Evolutionary conservation across 1,140 invertebrate species (phyloP), one percentile per base, ranked within the genome.

Genomic region (Halesus radiatus): DNA sequence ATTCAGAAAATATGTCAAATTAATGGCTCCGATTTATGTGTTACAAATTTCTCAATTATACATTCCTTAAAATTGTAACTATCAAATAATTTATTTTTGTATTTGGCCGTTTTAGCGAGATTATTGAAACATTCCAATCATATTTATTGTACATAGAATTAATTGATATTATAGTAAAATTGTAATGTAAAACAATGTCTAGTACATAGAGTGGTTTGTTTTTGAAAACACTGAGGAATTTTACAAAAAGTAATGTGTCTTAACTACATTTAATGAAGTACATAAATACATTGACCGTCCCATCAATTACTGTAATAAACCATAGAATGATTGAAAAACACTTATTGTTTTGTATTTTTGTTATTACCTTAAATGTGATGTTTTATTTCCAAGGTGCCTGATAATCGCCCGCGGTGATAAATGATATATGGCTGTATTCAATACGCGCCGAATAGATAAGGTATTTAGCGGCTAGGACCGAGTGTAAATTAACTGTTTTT

Each of bases 331-430:
- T 54, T 23, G 18, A 79, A n/a, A 20, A 22, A 29, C 29, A 29
- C 76, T 16, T 50, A 79, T 32, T 60, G 23, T 58, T 77, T 50
- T 52, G n/a, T 54, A 29, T 70, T 78, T 78, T 64, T 66, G 45
- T 64, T 64, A 56, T 70, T 68, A 58, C 53, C 29, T 79, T 58
- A 70, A 62, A 23, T 80, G 73, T 76, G 73, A 76, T 79, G 18
- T 60, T 80, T 54, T 72, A 62, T 81, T 81, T 73, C 82, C 80
- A 79, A 81, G 82, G 82, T 83, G 82, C 80, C 82, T 83, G 81
- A 83, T 83, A 81, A 79, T 77, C 77, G 76, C 81, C 77, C 77
- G 76, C 53, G 77, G 82, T 83, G 82, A 83, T 83, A 83, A 79
- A 80, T 72, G 75, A 83, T 83, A 83, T 81, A 79, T 74, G 82